Base-by-base conservation (phyloP, 2,797 vertebrate species). In the Alosa sapidissima region DNA sequence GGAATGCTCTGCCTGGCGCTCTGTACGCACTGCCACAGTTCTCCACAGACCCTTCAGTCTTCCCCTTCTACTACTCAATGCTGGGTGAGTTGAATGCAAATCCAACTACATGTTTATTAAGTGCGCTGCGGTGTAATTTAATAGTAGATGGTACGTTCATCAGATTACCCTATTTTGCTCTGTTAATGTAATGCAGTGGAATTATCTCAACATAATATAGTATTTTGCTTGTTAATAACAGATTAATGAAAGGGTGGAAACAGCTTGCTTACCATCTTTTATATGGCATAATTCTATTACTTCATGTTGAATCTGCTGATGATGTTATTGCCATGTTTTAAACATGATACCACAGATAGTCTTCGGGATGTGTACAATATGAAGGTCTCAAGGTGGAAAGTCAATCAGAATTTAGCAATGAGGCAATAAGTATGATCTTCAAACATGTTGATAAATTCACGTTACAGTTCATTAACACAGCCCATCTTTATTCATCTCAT, bases 1-100 rank as follows among this genome's bases (percentile, higher is more conserved):
- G 96, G 96, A 96, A 96, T 84, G 92, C 91, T 16, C 90, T 95
- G 1, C 96, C 96, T 5, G 95, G 95, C 55, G 95, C 94, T 82
- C 94, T 96, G 78, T 95, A 95, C 87, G 90, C 93, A 72, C 91
- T 96, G 82, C 96, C 96, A 54, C 94, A 95, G 90, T 96, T 93
- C 91, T 96, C 95, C 8, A 91, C 94, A 0, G 94, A 96, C 85
- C 92, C 94, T 0, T 86, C 91, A 81, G 93, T 94, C 87, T 95
- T 95, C 90, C 96, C 96, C 33, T 96, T 96, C 89, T 96, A 96
- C 88, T 96, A 96, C 81, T 88, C 92, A 83, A 82, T 91, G 55
- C 92, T 96, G 89, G 95, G 96, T 96, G 86, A 93, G 95, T 89
- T 58, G 51, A 21, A 5, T 4, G 41, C 65, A 14, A 21, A 78